phyloP scores from a whole-genome alignment of 2,113 vertebrate species.

The Neogobius melanostomus region DNA sequence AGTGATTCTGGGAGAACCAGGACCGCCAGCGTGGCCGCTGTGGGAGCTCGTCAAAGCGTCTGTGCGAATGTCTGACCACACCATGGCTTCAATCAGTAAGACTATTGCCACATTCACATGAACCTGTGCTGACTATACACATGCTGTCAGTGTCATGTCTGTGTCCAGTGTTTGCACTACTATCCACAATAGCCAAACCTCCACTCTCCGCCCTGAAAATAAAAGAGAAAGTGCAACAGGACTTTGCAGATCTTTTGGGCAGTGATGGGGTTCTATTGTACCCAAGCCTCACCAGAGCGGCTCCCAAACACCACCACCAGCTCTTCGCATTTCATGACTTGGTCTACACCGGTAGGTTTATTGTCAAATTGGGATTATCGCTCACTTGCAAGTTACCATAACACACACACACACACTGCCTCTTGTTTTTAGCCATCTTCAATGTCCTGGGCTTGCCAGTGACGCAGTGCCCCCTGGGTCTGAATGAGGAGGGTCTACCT shows the following conservation, averaged over 20 bases:
- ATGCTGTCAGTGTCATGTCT: not conserved
- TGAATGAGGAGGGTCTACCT: constrained; percentile 82
- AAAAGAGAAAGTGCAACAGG: constrained; percentile 78
- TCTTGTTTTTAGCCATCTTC: constrained; percentile 75
- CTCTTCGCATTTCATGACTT: constrained; percentile 85
- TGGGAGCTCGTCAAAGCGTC: constrained; percentile 88
- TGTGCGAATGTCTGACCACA: constrained; percentile 83
- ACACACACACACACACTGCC: too few species aligned
- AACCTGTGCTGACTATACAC: not conserved
- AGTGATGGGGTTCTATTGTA: constrained; percentile 83
- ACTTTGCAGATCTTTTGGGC: constrained; percentile 81
- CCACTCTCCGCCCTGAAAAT: constrained; percentile 66
- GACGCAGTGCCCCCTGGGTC: constrained; percentile 89
- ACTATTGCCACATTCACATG: not conserved
- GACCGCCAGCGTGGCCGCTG: constrained; percentile 76
- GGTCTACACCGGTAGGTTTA: constrained; percentile 83
- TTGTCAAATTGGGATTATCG: not conserved
- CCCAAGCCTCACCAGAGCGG: constrained; percentile 82
- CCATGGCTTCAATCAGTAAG: constrained; percentile 85
- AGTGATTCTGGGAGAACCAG: constrained; percentile 78
- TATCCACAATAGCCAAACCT: constrained; percentile 64
- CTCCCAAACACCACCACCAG: constrained; percentile 84
- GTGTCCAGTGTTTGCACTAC: constrained; percentile 74
- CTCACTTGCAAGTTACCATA: too few species aligned
- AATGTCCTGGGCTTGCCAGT: constrained; percentile 86